Percentiles rank a stretch among this genome's conserved stretches.
Conservation (phyloP, 2,113 vertebrate genomes). For the Zosterops lateralis region DNA sequence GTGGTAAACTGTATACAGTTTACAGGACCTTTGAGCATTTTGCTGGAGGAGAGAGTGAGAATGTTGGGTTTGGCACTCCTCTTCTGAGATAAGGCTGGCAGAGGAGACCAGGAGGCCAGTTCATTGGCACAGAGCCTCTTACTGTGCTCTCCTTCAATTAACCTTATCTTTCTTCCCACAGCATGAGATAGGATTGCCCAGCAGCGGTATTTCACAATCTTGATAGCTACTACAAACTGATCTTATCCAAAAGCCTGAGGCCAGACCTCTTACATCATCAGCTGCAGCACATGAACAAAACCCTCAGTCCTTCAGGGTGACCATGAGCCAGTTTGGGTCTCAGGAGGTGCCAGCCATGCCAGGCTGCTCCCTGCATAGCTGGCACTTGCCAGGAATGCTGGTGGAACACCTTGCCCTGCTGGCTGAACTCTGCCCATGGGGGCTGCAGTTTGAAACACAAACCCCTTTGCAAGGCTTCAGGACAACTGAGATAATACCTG, state of each 20-base stretch:
- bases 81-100: not conserved
- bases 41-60: not conserved
- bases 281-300: not conserved
- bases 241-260: not conserved
- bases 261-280: not conserved
- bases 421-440: not conserved
- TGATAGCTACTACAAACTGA: not conserved
- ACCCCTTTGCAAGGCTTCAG: not conserved
- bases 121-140: not conserved
- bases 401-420: not conserved
- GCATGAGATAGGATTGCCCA: not conserved
- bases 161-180: not conserved
- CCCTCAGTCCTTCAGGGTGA: not conserved
- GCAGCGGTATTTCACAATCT: not conserved
- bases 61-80: not conserved
- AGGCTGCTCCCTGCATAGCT: rapidly evolving
- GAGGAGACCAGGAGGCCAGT: not conserved
- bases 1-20: not conserved
- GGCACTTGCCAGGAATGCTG: not conserved
- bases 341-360: not conserved
- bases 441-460: not conserved
- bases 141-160: not conserved
- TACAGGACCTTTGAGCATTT: not conserved
- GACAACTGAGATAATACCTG: not conserved
- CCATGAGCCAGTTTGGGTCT: not conserved